Evolutionary conservation across 1,140 invertebrate genomes (phyloP).

Genomic region (Philotrypesis tridentata): DNA sequence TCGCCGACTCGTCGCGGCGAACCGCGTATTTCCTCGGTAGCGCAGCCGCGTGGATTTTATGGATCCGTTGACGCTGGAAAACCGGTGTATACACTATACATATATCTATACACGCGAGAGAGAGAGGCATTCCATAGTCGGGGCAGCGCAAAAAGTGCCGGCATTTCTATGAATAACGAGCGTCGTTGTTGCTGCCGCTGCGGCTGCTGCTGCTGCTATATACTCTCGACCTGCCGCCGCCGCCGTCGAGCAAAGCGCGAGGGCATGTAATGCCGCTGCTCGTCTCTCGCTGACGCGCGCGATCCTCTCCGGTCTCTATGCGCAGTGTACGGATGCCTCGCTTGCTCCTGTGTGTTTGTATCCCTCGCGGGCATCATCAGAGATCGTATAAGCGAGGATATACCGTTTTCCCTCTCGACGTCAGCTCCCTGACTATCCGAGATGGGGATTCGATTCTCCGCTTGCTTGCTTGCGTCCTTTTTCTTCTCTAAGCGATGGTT

Average conservation of each 20-base stretch:
- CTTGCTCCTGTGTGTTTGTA: neutral
- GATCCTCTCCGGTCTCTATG: neutral
- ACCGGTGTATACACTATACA: neutral
- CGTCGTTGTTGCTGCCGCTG: neutral
- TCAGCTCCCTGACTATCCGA: neutral
- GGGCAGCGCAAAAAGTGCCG: constrained; percentile 17
- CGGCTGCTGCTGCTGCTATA: too few species aligned
- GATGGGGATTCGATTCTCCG: neutral
- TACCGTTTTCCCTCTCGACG: neutral
- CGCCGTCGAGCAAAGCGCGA: neutral
- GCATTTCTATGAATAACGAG: constrained; percentile 35
- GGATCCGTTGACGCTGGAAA: constrained; percentile 23
- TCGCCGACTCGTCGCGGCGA: neutral
- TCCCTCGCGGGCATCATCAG: neutral
- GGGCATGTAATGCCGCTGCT: neutral
- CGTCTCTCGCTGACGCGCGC: neutral
- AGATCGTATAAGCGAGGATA: neutral
- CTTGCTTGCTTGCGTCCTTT: too few species aligned
- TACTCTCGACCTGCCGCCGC: neutral
- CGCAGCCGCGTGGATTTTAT: constrained; percentile 9
- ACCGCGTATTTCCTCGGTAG: constrained; percentile 5
- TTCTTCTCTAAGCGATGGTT: neutral
- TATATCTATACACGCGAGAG: too few species aligned
- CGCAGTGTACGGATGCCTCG: neutral
- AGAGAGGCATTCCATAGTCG: neutral